phyloP scores from a whole-genome alignment of 1,140 invertebrate species.

The Leptonema lineaticorne region DNA sequence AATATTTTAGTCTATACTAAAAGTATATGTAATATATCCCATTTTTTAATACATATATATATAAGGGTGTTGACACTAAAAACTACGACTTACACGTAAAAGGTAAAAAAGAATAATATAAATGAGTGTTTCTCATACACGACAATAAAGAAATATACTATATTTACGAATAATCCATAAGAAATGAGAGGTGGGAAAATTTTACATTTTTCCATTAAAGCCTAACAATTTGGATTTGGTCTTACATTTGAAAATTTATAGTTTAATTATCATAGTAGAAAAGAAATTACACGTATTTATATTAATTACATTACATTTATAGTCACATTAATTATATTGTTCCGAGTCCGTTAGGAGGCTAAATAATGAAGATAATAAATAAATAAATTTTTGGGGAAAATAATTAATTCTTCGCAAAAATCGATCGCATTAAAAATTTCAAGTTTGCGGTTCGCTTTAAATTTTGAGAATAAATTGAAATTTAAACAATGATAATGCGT shows the following conservation, averaged over 20 bases:
- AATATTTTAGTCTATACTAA: slow-evolving; percentile 17
- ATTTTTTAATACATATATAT: slow-evolving; percentile 27
- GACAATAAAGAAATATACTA: neutral
- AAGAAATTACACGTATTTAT: no score
- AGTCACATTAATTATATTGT: no score
- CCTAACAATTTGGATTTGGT: slow-evolving; percentile 16
- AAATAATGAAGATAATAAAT: neutral
- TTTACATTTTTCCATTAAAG: slow-evolving; percentile 11
- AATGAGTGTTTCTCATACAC: neutral
- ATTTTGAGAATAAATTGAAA: slow-evolving; percentile 13
- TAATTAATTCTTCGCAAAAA: slow-evolving; percentile 1
- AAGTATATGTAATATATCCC: slow-evolving; percentile 20
- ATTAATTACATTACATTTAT: no score
- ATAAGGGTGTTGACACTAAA: slow-evolving; percentile 18
- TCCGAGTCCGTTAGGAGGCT: no score
- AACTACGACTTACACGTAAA: slow-evolving; percentile 9
- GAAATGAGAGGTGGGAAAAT: neutral
- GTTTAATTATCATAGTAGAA: neutral
- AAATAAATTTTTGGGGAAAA: neutral
- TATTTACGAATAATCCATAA: slow-evolving; percentile 10
- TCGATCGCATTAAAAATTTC: neutral
- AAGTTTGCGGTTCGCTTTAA: neutral
- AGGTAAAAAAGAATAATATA: slow-evolving; percentile 13
- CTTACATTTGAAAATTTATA: no score
- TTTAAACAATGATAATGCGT: slow-evolving; percentile 1